phyloP scores from a whole-genome alignment of 2,797 vertebrate genomes.

The Otolemur crassicaudatus region DNA sequence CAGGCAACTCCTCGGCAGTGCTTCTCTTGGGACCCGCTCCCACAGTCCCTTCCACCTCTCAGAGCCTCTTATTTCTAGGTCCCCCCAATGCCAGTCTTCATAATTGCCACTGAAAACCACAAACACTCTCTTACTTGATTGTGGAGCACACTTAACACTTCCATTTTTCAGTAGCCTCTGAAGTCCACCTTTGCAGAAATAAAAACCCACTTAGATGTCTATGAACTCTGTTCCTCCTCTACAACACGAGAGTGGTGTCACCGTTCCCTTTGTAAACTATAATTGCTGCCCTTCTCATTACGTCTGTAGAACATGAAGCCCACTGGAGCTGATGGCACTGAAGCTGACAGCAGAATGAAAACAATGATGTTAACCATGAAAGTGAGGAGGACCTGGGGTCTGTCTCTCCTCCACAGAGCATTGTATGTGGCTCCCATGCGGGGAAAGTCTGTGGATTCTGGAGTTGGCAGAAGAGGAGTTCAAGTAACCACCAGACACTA shows the following conservation, averaged over 20 bases:
- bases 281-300: background rate
- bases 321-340: background rate
- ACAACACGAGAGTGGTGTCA: background rate
- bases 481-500: background rate
- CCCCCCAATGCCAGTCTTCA: background rate
- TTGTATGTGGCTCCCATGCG: background rate
- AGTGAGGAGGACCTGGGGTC: background rate
- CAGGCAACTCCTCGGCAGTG: background rate
- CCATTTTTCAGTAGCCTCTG: background rate
- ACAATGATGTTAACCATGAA: background rate
- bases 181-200: background rate
- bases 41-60: background rate
- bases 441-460: background rate
- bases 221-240: background rate
- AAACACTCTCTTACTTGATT: constrained; percentile 3
- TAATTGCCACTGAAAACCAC: background rate
- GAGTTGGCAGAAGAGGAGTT: background rate
- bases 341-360: background rate
- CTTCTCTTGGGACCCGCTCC: background rate
- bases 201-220: background rate
- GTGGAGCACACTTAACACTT: background rate
- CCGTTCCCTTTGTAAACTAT: background rate
- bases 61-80: background rate
- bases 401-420: background rate
- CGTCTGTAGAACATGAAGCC: background rate